Conservation (phyloP, 2,113 vertebrate species). For the Chascanopsetta lugubris region DNA sequence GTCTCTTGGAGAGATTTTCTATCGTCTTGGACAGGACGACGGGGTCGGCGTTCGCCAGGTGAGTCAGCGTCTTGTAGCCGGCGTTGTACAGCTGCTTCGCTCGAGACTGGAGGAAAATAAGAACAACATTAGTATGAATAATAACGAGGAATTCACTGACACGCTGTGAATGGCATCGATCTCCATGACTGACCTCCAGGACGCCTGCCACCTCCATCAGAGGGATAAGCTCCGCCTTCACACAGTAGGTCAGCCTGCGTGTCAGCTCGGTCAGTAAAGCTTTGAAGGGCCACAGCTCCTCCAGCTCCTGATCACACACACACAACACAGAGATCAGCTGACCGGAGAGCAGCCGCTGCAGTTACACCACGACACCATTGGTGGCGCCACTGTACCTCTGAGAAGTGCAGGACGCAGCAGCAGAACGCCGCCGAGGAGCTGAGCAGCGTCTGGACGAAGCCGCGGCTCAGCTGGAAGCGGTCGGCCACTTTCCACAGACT, state of each 20-base stretch:
- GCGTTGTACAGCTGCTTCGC: conserved; percentile 91
- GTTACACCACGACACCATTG: too few relatives aligned
- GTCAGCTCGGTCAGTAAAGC: conserved; percentile 89
- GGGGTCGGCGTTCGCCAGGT: conserved; percentile 90
- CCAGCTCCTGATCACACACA: conserved; percentile 84
- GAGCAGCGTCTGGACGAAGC: conserved; percentile 90
- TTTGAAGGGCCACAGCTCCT: conserved; percentile 94
- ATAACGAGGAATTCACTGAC: too few relatives aligned
- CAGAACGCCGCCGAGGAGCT: conserved; percentile 89
- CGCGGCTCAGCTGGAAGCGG: conserved; percentile 88
- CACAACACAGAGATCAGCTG: neutral
- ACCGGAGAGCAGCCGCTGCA: neutral
- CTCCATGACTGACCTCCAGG: conserved; percentile 83
- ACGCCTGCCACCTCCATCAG: conserved; percentile 97
- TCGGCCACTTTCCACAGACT: conserved; percentile 89
- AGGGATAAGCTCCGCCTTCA: conserved; percentile 90
- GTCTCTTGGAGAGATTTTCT: conserved; percentile 85
- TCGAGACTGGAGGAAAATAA: conserved; percentile 80
- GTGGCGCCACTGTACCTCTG: conserved; percentile 87
- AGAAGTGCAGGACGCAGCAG: conserved; percentile 92
- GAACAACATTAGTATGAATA: too few relatives aligned
- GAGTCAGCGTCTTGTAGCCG: conserved; percentile 88
- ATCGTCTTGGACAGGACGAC: conserved; percentile 80
- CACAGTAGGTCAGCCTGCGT: conserved; percentile 90
- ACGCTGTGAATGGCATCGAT: too few relatives aligned